These are phyloP conservation scores for Paratrypauchen microcephalus DNA, from an alignment of 2,797 vertebrate genomes.

Conservation along the genomic window DNA sequence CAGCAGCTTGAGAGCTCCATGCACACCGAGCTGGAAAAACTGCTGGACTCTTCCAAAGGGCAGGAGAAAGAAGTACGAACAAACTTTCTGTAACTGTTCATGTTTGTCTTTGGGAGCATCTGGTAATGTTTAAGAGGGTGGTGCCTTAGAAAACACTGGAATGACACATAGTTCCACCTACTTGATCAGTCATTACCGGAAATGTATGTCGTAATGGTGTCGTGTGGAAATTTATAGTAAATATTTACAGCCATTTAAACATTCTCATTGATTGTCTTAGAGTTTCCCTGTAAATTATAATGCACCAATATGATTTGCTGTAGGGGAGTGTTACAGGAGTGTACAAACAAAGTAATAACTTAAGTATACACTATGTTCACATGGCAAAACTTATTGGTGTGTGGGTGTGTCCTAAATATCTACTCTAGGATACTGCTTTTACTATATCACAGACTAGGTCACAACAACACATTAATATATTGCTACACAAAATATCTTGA, in stretches of 20 bases:
- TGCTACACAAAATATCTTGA: too few species aligned
- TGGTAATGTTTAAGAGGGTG: conserved; percentile 59
- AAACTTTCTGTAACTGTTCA: background rate
- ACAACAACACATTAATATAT: too few species aligned
- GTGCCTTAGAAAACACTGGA: conserved; percentile 46
- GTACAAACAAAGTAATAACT: background rate
- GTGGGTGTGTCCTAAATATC: background rate
- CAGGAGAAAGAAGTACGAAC: conserved; percentile 82
- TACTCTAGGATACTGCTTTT: background rate
- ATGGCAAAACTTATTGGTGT: background rate
- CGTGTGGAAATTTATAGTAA: background rate
- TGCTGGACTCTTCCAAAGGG: conserved; percentile 81
- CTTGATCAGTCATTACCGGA: background rate
- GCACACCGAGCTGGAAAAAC: conserved; percentile 89
- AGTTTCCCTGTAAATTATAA: background rate
- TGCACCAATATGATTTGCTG: background rate
- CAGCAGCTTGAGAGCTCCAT: conserved; percentile 95
- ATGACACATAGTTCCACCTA: conserved; percentile 53
- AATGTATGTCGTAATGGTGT: background rate
- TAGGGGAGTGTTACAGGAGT: background rate
- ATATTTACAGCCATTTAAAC: background rate
- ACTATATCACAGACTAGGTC: background rate
- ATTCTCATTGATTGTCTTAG: too few species aligned
- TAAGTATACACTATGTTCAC: background rate
- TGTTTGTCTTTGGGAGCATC: conserved; percentile 34